Evolutionary conservation across 2,797 vertebrate species (phyloP).

Genomic region (Manis pentadactyla): DNA sequence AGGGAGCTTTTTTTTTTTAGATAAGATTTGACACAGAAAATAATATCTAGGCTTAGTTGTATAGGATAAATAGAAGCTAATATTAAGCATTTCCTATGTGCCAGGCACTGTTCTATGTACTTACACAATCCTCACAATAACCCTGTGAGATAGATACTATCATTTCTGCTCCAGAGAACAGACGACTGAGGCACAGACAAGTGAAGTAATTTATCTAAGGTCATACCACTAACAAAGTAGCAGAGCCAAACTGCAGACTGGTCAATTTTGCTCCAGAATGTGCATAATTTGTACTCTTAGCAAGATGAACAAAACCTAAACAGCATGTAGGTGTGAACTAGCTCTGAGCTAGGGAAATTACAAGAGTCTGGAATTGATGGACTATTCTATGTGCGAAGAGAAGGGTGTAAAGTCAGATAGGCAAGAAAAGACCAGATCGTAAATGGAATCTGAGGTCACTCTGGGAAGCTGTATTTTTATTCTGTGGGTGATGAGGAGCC

Average conservation of each 20-base stretch:
- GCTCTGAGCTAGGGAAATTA: neutral
- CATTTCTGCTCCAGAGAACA: neutral
- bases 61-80: neutral
- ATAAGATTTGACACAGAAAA: neutral
- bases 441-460: neutral
- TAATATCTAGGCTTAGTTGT: neutral
- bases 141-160: neutral
- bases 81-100: neutral
- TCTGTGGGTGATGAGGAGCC: neutral
- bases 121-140: neutral
- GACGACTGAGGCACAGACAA: neutral
- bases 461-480: neutral
- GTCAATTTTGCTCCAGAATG: neutral
- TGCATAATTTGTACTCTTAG: neutral
- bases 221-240: neutral
- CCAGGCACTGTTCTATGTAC: neutral
- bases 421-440: neutral
- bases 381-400: neutral
- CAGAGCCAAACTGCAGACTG: neutral
- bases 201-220: neutral
- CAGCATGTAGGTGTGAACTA: neutral
- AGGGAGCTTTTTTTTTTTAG: neutral
- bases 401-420: neutral
- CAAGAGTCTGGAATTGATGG: neutral
- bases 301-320: neutral